phyloP scores from a whole-genome alignment of 2,888 invertebrate genomes.

The Nyleta sp. region DNA sequence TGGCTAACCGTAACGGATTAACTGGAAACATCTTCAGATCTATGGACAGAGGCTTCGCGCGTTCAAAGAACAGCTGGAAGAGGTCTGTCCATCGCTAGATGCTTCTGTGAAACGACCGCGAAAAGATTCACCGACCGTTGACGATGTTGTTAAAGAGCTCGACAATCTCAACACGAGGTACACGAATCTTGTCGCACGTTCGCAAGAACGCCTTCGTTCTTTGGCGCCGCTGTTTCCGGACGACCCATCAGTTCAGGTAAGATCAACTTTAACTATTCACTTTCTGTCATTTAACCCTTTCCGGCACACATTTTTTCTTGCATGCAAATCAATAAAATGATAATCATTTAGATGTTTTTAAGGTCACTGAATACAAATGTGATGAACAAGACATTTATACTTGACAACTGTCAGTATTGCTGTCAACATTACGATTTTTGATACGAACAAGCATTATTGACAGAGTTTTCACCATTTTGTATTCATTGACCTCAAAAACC shows the following conservation, averaged over 20 bases:
- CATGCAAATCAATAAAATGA: too few species aligned
- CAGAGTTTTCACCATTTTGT: too few species aligned
- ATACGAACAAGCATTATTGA: too few species aligned
- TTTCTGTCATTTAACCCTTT: too few species aligned
- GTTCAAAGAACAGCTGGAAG: conserved; percentile 92
- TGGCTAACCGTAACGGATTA: conserved; percentile 84
- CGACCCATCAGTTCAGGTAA: conserved; percentile 90
- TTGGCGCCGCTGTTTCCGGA: conserved; percentile 88
- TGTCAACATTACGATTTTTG: too few species aligned
- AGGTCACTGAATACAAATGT: too few species aligned
- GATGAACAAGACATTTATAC: too few species aligned
- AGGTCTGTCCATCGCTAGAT: conserved; percentile 92
- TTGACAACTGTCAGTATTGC: too few species aligned
- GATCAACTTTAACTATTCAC: too few species aligned
- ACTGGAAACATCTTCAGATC: conserved; percentile 88
- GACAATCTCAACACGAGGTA: conserved; percentile 92
- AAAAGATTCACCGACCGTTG: conserved; percentile 85
- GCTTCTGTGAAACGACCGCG: conserved; percentile 82
- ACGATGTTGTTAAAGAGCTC: conserved; percentile 89
- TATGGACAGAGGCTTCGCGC: conserved; percentile 93
- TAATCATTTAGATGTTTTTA: too few species aligned
- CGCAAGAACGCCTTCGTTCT: conserved; percentile 88
- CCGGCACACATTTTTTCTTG: too few species aligned
- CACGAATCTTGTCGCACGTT: conserved; percentile 87
- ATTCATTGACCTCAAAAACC: too few species aligned